phyloP scores from a whole-genome alignment of 1,140 invertebrate genomes.

The Calliopsis andreniformis region DNA sequence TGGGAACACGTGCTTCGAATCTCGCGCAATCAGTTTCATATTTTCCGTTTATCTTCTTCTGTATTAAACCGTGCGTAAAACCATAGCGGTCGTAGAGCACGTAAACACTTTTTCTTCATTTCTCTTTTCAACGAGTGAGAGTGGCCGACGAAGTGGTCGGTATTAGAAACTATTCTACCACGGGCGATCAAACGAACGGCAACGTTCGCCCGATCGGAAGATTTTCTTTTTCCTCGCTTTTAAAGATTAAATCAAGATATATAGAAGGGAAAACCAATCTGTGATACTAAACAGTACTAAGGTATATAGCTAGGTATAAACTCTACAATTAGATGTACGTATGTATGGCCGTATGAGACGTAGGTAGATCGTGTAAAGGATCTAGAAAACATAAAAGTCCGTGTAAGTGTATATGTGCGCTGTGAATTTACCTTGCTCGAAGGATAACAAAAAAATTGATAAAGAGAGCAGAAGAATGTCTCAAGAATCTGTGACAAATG shows the following conservation, averaged over 20 bases:
- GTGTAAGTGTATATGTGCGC: slow-evolving; percentile 45
- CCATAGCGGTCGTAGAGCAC: slow-evolving; percentile 36
- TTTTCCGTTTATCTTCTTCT: slow-evolving; percentile 50
- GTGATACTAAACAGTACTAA: slow-evolving; percentile 80
- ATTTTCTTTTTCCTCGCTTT: slow-evolving; percentile 44
- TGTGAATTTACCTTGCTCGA: slow-evolving; percentile 41
- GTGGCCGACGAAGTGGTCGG: slow-evolving; percentile 36
- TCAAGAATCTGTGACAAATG: slow-evolving; percentile 73
- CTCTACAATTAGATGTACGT: slow-evolving; percentile 52
- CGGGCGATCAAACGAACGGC: slow-evolving; percentile 17
- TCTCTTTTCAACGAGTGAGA: slow-evolving; percentile 59
- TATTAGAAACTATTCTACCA: slow-evolving; percentile 39
- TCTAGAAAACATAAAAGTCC: slow-evolving; percentile 44
- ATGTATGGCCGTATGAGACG: slow-evolving; percentile 49
- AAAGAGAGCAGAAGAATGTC: slow-evolving; percentile 68
- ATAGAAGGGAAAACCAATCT: slow-evolving; percentile 74
- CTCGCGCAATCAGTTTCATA: slow-evolving; percentile 38
- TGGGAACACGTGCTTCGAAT: slow-evolving; percentile 55
- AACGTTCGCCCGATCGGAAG: slow-evolving; percentile 21
- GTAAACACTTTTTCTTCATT: slow-evolving; percentile 66
- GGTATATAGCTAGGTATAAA: slow-evolving; percentile 65
- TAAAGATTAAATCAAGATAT: slow-evolving; percentile 46
- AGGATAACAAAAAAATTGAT: slow-evolving; percentile 28
- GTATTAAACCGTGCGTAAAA: slow-evolving; percentile 67
- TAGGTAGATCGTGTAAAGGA: slow-evolving; percentile 57